These are phyloP conservation scores for Chrysopa pallens DNA, from an alignment of 1,140 invertebrate genomes.

Conservation along the genomic window DNA sequence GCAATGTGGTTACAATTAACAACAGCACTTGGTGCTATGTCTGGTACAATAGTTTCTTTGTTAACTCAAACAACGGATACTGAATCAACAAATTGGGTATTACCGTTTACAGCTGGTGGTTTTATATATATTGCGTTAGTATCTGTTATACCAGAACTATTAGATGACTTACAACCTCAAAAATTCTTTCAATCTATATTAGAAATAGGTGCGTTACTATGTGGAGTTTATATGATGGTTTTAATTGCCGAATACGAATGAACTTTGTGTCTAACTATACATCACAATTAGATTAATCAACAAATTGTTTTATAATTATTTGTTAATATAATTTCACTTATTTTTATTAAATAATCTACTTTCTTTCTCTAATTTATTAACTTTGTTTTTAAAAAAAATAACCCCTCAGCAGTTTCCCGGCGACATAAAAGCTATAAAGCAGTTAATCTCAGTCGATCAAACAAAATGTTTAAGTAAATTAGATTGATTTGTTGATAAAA, in stretches of 20 bases:
- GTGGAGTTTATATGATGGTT: slow-evolving; percentile 85
- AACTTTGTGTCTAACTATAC: slow-evolving; percentile 7
- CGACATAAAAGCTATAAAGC: too few species aligned
- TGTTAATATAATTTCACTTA: too few species aligned
- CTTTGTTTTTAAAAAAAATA: too few species aligned
- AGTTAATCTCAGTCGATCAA: too few species aligned
- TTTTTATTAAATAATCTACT: too few species aligned
- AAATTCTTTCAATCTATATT: slow-evolving; percentile 70
- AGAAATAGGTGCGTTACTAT: slow-evolving; percentile 66
- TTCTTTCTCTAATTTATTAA: too few species aligned
- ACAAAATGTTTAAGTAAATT: too few species aligned
- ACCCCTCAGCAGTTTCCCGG: too few species aligned
- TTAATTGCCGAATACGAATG: slow-evolving; percentile 75
- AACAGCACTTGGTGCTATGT: slow-evolving; percentile 87
- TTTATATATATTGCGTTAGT: slow-evolving; percentile 98
- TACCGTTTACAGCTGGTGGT: slow-evolving; percentile 93
- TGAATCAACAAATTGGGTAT: slow-evolving; percentile 65
- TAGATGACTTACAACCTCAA: slow-evolving; percentile 49
- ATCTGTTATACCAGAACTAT: slow-evolving; percentile 85
- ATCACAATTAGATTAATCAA: too few species aligned
- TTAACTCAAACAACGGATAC: slow-evolving; percentile 53
- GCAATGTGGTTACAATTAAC: slow-evolving; percentile 82
- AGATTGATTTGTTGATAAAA: too few species aligned
- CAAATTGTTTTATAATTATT: too few species aligned
- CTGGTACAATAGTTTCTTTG: slow-evolving; percentile 76